phyloP scores from a whole-genome alignment of 2,888 invertebrate genomes.

The Hermaeophaga mercurialis region DNA sequence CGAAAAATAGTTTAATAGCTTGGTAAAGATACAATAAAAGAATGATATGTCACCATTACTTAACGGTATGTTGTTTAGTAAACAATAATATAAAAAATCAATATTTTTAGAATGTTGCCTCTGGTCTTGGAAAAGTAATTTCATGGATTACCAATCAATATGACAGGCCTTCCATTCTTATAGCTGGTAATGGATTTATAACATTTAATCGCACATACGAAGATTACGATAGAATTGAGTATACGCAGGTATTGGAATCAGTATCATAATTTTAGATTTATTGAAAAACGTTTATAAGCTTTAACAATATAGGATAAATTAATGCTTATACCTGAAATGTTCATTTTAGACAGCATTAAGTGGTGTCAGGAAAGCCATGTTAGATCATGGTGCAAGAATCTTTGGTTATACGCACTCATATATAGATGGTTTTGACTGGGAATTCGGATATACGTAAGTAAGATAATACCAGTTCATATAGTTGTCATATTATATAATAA shows the following conservation, averaged over 20 bases:
- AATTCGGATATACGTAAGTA: slow-evolving; percentile 6
- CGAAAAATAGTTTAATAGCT: no score
- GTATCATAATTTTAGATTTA: no score
- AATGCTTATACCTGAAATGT: no score
- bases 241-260: slow-evolving; percentile 14
- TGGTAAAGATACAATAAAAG: no score
- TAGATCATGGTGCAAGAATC: neutral
- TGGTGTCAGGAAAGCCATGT: neutral
- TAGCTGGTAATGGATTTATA: slow-evolving; percentile 9
- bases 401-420: neutral
- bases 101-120: slow-evolving; percentile 9
- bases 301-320: no score
- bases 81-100: no score
- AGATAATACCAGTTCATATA: no score
- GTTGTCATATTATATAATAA: no score
- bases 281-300: no score
- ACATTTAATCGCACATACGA: neutral
- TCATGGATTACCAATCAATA: slow-evolving; percentile 13
- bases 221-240: slow-evolving; percentile 17
- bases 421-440: slow-evolving; percentile 4
- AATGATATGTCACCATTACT: no score
- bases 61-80: no score
- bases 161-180: slow-evolving; percentile 18
- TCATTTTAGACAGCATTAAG: neutral
- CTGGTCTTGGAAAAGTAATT: slow-evolving; percentile 10